Base-by-base conservation (phyloP, 2,888 invertebrate species). In the Apantesis nais region DNA sequence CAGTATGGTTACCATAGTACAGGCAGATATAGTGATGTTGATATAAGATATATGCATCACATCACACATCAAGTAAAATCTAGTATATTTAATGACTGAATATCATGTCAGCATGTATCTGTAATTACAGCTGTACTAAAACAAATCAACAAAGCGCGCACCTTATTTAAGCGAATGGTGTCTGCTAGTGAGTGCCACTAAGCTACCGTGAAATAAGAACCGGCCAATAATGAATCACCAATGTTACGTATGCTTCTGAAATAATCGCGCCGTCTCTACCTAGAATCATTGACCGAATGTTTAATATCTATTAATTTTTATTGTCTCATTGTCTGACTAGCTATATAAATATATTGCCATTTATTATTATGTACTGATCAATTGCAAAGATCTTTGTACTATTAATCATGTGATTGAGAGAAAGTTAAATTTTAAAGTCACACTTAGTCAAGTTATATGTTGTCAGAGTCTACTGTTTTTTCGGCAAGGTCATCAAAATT, bases 181-280 rank as follows among this genome's bases (percentile, higher is more conserved):
- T 73, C 73, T 70, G 77, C 76, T 78, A 79, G 79, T 79, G 74
- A 80, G 75, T 77, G 83, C 60, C 61, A 84, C 84, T 92, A 92
- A 93, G 89, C 88, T 85, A 87, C 89, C 92, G 90, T 93, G 93
- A 93, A 94, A 93, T 92, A 91, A 92, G 89, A 86, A 84, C 84
- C 85, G 83, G 82, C 85, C 82, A 83, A 89, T 88, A 88, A 88
- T 90, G 87, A 89, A 83, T 89, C 88, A 89, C 89, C 80, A 78
- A 85, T 84, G 88, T 89, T 90, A 89, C 88, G 89, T 90, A 84
- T 85, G 84, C 85, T 83, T 83, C 83, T 88, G 86, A 87, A 89
- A 87, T 88, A 88, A 83, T 81, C 75, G 77, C 77, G 78, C 78
- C 78, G 80, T 82, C 82, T 81, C 48, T 65, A 66, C 31, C 39